These are phyloP conservation scores for Oscheius sp. DNA, from an alignment of 2,888 invertebrate genomes.

Conservation along the genomic window DNA sequence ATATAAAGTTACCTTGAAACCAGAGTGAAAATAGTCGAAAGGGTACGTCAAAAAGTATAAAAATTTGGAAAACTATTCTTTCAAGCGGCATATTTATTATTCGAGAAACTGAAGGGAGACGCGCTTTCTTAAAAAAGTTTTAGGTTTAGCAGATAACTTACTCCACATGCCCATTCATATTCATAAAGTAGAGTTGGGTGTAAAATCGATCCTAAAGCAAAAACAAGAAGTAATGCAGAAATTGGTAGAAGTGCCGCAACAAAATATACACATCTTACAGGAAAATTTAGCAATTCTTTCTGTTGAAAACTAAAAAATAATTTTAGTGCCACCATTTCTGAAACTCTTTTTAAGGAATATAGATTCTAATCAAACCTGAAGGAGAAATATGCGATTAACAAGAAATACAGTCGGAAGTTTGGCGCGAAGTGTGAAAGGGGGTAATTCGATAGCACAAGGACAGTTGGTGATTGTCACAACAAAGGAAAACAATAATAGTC, in stretches of 20 bases:
- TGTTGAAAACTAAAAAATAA: no score
- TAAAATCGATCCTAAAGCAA: conserved; percentile 6
- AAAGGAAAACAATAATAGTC: conserved; percentile 25
- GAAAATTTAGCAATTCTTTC: neutral
- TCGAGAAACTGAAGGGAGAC: conserved; percentile 20
- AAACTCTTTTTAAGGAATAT: no score
- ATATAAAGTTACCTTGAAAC: neutral
- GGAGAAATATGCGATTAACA: neutral
- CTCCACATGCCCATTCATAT: conserved; percentile 23
- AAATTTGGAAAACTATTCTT: conserved; percentile 17
- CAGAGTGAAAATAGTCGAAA: conserved; percentile 3
- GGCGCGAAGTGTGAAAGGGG: conserved; percentile 10
- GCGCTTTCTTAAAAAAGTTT: neutral
- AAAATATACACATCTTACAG: conserved; percentile 3
- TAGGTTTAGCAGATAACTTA: neutral
- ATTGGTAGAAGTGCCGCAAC: neutral
- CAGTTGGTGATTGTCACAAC: conserved; percentile 27
- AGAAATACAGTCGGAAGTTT: neutral
- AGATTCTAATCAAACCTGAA: no score
- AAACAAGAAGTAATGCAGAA: conserved; percentile 9
- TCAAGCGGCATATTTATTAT: conserved; percentile 23
- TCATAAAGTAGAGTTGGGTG: conserved; percentile 10
- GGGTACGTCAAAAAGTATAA: conserved; percentile 9
- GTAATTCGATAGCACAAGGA: conserved; percentile 18
- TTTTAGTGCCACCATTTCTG: no score